phyloP scores from a whole-genome alignment of 2,888 invertebrate species.

The Napeogenes sylphis region DNA sequence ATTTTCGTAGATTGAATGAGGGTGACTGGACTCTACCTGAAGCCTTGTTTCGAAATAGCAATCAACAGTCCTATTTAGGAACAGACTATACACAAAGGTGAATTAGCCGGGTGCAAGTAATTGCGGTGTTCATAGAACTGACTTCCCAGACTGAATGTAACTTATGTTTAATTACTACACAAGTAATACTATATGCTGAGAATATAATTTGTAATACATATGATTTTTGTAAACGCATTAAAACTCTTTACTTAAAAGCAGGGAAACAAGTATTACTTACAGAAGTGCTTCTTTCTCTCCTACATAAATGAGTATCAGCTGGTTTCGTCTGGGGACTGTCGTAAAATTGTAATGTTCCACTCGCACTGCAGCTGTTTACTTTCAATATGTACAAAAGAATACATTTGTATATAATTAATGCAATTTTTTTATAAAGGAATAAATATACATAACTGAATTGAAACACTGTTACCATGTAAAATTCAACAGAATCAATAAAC shows the following conservation, averaged over 20 bases:
- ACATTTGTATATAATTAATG: neutral
- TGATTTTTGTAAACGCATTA: too few species aligned
- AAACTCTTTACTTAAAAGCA: too few species aligned
- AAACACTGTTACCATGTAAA: too few species aligned
- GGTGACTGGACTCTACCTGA: neutral
- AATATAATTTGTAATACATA: too few species aligned
- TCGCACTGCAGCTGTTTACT: neutral
- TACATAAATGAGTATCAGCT: slow-evolving; percentile 5
- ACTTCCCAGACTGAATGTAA: neutral
- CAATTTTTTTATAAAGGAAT: neutral
- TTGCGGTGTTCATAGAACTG: neutral
- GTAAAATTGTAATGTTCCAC: neutral
- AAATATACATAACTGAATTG: too few species aligned
- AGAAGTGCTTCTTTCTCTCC: neutral
- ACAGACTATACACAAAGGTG: neutral
- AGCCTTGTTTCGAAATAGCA: neutral
- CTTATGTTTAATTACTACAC: too few species aligned
- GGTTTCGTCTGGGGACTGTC: neutral
- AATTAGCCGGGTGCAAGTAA: slow-evolving; percentile 1
- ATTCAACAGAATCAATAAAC: too few species aligned
- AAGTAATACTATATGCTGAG: too few species aligned
- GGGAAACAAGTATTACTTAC: too few species aligned
- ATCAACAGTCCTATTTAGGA: neutral
- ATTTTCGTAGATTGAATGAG: neutral
- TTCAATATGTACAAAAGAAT: neutral